phyloP scores from a whole-genome alignment of 92 coral and sea anemone genomes.

The Palythoa heliodiscus region DNA sequence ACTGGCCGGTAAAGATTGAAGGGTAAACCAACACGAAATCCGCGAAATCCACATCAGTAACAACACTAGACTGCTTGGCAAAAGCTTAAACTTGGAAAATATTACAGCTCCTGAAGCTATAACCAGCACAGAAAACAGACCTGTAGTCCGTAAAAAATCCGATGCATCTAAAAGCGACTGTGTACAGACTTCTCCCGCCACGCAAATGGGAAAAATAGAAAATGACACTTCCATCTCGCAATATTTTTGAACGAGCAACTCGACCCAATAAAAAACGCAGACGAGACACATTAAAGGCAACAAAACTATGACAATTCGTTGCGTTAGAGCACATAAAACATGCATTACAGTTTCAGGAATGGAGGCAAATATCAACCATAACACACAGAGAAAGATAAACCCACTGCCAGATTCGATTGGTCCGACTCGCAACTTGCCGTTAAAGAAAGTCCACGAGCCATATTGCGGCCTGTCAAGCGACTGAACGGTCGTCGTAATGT shows the following conservation, averaged over 20 bases:
- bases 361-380: slow-evolving; percentile 92
- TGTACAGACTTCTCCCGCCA: slow-evolving; percentile 88
- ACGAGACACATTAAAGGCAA: slow-evolving; percentile 84
- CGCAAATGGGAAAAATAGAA: slow-evolving; percentile 91
- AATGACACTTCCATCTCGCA: slow-evolving; percentile 88
- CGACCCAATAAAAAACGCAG: slow-evolving; percentile 98
- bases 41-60: slow-evolving; percentile 77
- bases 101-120: slow-evolving; percentile 79
- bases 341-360: slow-evolving; percentile 86
- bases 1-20: slow-evolving; percentile 78
- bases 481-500: slow-evolving; percentile 87
- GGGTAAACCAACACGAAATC: slow-evolving; percentile 83
- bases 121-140: slow-evolving; percentile 78
- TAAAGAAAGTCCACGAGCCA: slow-evolving; percentile 73
- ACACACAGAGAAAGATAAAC: slow-evolving; percentile 71
- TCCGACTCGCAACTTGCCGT: slow-evolving; percentile 84
- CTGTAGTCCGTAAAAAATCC: slow-evolving; percentile 82
- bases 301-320: slow-evolving; percentile 70
- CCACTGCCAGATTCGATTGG: slow-evolving; percentile 92
- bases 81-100: slow-evolving; percentile 71
- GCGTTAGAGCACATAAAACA: slow-evolving; percentile 75
- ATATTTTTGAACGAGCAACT: slow-evolving; percentile 93
- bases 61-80: slow-evolving; percentile 77
- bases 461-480: slow-evolving; percentile 86
- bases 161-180: slow-evolving; percentile 91